These are phyloP conservation scores for Elachura formosa DNA, from an alignment of 2,113 vertebrate species.

Conservation along the genomic window DNA sequence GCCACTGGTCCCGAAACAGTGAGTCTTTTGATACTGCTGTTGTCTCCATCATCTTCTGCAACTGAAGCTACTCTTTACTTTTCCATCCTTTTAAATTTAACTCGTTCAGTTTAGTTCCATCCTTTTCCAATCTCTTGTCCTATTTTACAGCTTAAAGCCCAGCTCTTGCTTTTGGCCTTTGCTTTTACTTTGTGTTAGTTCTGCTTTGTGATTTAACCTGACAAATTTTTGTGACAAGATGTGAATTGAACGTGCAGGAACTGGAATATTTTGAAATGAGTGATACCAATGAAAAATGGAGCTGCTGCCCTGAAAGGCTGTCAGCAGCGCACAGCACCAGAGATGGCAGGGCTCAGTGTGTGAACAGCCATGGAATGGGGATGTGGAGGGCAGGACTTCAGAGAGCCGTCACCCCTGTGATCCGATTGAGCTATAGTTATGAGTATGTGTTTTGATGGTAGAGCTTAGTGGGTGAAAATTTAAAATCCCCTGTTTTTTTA, in stretches of 20 bases:
- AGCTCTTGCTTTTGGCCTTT: neutral
- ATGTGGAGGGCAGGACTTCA: neutral
- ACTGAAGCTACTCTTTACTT: neutral
- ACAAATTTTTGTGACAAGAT: neutral
- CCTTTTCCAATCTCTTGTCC: neutral
- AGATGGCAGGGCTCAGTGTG: neutral
- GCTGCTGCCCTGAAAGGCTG: neutral
- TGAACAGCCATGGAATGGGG: neutral
- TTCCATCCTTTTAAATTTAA: neutral
- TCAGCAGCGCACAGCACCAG: neutral
- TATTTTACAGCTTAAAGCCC: neutral
- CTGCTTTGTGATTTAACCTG: neutral
- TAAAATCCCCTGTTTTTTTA: neutral
- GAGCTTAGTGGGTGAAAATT: neutral
- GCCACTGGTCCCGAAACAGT: fast-evolving
- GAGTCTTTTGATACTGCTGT: neutral
- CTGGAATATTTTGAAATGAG: neutral
- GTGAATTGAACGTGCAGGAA: neutral
- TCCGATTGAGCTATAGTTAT: neutral
- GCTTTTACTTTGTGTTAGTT: neutral
- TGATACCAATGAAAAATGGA: neutral
- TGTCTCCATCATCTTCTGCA: neutral
- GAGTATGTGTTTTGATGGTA: neutral
- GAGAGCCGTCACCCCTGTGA: fast-evolving
- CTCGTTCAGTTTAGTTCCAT: neutral